phyloP scores from a whole-genome alignment of 1,140 invertebrate species.

The Akabosia matsudoensis region DNA sequence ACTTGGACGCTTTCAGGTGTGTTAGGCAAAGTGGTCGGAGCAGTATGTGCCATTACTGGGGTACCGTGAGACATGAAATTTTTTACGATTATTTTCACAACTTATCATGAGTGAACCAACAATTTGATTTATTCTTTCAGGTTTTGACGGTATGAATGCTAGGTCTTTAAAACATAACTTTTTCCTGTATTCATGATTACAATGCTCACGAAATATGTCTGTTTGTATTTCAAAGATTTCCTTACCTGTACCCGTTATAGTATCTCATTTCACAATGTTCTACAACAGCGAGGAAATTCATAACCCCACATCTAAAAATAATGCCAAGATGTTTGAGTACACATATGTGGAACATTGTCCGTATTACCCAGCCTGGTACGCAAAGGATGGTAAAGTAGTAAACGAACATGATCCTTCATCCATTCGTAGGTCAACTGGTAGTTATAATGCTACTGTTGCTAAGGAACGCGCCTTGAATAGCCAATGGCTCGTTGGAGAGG shows the following conservation, averaged over 20 bases:
- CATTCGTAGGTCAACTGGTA: not conserved
- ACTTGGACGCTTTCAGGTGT: not conserved
- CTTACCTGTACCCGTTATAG: slow-evolving; percentile 14
- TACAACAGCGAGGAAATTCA: not conserved
- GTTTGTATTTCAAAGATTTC: slow-evolving; percentile 33
- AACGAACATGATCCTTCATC: no score
- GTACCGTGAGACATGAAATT: slow-evolving; percentile 55
- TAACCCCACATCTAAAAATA: not conserved
- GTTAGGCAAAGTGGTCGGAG: slow-evolving; percentile 53
- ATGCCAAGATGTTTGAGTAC: not conserved
- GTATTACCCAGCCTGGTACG: slow-evolving; percentile 3
- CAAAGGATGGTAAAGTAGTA: not conserved
- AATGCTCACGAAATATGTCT: not conserved
- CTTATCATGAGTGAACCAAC: not conserved
- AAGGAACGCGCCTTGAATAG: not conserved
- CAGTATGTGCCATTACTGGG: slow-evolving; percentile 56
- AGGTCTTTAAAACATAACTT: not conserved
- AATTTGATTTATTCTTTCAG: not conserved
- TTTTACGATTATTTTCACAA: not conserved
- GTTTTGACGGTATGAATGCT: not conserved
- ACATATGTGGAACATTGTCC: not conserved
- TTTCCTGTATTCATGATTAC: not conserved
- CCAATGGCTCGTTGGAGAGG: not conserved
- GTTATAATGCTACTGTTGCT: not conserved
- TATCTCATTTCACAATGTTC: slow-evolving; percentile 6